Percentiles rank a stretch among this genome's conserved stretches.
Evolutionary conservation across 2,888 invertebrate genomes (phyloP).

Genomic region (Andrena bucephala): DNA sequence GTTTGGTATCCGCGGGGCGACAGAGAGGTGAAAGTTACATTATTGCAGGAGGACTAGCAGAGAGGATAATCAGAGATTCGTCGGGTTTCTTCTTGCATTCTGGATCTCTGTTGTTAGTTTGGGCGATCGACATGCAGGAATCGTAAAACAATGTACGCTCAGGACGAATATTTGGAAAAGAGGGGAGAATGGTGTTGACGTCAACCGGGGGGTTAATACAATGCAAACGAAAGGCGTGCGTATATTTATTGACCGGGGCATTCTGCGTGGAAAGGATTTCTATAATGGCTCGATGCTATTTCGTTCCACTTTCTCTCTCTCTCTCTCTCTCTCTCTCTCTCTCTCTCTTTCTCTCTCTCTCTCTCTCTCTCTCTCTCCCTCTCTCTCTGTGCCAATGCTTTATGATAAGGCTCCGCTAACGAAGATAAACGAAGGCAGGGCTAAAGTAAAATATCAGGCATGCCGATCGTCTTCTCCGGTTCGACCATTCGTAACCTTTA

Average conservation of each 20-base stretch:
- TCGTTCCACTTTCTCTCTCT: background rate
- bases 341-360: background rate
- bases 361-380: no score
- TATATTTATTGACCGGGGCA: constrained; percentile 42
- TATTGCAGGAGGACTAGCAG: no score
- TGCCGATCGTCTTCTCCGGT: constrained; percentile 17
- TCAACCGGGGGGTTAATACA: constrained; percentile 28
- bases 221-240: constrained; percentile 24
- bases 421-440: constrained; percentile 38
- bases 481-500: constrained; percentile 47
- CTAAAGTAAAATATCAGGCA: constrained; percentile 46
- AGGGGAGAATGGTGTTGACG: constrained; percentile 26
- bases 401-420: constrained; percentile 47
- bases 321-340: no score
- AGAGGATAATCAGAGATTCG: no score
- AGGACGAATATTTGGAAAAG: background rate
- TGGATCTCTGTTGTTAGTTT: no score
- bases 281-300: constrained; percentile 17
- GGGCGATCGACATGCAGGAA: no score
- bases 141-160: background rate
- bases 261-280: background rate
- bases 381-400: constrained; percentile 17
- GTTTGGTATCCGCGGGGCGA: constrained; percentile 18
- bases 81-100: no score
- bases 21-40: no score